A percentile compares a stretch with the other conserved stretches of the same genome.
phyloP scores from a whole-genome alignment of 2,888 invertebrate genomes.

The Mallateleia sp. region DNA sequence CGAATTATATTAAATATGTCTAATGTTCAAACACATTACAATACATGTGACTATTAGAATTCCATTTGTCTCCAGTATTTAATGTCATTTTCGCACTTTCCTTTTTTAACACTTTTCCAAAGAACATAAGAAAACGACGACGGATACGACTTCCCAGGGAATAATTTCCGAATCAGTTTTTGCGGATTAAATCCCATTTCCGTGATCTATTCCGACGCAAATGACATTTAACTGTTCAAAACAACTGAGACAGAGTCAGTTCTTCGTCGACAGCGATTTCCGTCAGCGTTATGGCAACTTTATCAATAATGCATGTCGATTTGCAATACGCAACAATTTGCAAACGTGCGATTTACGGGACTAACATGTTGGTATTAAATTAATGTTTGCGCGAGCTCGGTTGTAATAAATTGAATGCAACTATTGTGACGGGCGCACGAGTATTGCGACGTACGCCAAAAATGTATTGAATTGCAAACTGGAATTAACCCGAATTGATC shows the following conservation, averaged over 20 bases:
- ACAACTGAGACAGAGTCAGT: too few relatives aligned
- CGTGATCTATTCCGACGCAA: background rate
- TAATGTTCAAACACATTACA: too few relatives aligned
- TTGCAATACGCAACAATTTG: background rate
- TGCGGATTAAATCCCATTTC: constrained; percentile 24
- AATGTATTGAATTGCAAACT: background rate
- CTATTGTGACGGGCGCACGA: background rate
- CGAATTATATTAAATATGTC: too few relatives aligned
- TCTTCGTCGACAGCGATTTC: background rate
- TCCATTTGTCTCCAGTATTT: too few relatives aligned
- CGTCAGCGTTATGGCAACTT: background rate
- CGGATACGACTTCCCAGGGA: too few relatives aligned
- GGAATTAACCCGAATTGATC: too few relatives aligned
- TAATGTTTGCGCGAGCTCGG: background rate
- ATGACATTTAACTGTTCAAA: constrained; percentile 10
- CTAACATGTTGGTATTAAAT: background rate
- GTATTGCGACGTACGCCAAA: background rate
- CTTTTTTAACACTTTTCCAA: too few relatives aligned
- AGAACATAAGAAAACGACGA: too few relatives aligned
- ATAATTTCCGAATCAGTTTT: constrained; percentile 30
- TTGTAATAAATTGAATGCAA: background rate
- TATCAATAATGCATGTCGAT: background rate
- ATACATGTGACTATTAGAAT: too few relatives aligned
- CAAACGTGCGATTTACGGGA: constrained; percentile 12
- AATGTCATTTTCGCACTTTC: too few relatives aligned